Base-by-base conservation (phyloP, 2,888 invertebrate genomes). In the Apotomis betuletana region DNA sequence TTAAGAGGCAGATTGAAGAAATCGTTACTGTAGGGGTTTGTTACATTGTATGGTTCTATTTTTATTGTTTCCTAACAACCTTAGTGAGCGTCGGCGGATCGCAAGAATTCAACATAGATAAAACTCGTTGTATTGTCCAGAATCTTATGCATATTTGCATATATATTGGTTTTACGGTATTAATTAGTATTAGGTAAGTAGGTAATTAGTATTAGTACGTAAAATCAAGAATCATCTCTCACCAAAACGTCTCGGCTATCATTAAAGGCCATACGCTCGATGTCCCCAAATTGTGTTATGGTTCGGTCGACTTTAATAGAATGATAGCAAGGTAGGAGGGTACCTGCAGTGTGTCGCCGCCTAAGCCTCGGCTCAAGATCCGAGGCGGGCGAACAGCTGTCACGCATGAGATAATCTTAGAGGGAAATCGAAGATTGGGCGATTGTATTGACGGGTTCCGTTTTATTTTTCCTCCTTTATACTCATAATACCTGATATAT, bases 361-460 rank as follows among this genome's bases (percentile, higher is more conserved):
- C 72, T 84, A 83, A 87, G 83, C 83, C 84, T 83, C 82, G 83
- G 80, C 81, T 80, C 77, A 46, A 65, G 64, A n/a, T 8, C 61
- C n/a, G 55, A 15, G 79, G 78, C 81, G 80, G 44, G 80, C 79
- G 79, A 84, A 83, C 87, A 86, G 84, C 90, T 91, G 91, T 88
- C 90, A 92, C 90, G 91, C 90, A 85, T 88, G 87, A 91, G 87
- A 90, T 90, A 91, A 90, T 89, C 89, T 78, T 76, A 81, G 79
- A 81, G 77, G 83, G 86, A 83, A 86, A 82, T 72, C 63, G 67
- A 63, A 68, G 58, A 59, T 59, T 46, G 58, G 5, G 65, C 13
- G 62, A 49, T 62, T 57, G 55, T 57, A 61, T 54, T 15, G 13
- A 44, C 36, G 67, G 72, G 63, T 68, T 72, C 68, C 54, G 62